A percentile compares a stretch with the other conserved stretches of the same genome.
phyloP scores from a whole-genome alignment of 1,140 invertebrate genomes.

The Drosophila novamexicana region DNA sequence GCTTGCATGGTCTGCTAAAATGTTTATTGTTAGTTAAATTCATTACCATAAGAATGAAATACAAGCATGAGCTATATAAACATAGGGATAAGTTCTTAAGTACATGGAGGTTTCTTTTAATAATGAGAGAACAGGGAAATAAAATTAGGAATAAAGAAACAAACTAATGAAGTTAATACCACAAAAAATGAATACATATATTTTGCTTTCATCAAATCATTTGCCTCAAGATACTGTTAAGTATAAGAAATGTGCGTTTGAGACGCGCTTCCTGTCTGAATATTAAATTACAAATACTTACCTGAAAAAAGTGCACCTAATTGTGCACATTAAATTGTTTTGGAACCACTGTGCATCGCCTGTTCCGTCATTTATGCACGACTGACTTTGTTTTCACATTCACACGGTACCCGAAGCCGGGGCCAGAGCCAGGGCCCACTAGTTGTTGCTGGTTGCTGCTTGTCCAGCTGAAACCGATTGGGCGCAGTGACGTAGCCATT shows the following conservation, averaged over 20 bases:
- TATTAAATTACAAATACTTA: too few relatives aligned
- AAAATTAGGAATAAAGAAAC: not conserved
- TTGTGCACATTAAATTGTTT: not conserved
- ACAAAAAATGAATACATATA: not conserved
- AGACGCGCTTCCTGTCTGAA: too few relatives aligned
- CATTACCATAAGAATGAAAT: constrained; percentile 25
- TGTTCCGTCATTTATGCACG: constrained; percentile 79
- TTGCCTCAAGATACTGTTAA: too few relatives aligned
- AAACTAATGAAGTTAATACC: not conserved
- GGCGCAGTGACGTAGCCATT: constrained; percentile 60
- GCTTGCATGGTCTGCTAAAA: not conserved
- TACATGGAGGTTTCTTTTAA: not conserved
- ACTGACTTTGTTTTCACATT: constrained; percentile 83
- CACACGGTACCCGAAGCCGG: constrained; percentile 72
- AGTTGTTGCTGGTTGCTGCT: constrained; percentile 52
- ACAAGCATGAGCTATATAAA: not conserved
- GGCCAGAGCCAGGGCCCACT: constrained; percentile 64
- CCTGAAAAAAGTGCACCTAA: not conserved
- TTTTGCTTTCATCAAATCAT: too few relatives aligned
- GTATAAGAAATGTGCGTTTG: too few relatives aligned
- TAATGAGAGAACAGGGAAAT: not conserved
- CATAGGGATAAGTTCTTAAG: not conserved
- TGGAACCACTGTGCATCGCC: constrained; percentile 58
- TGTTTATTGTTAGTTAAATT: not conserved
- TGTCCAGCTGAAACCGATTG: constrained; percentile 41